Evolutionary conservation across 1,140 invertebrate species (phyloP).

Genomic region (Lanistes nyassanus): DNA sequence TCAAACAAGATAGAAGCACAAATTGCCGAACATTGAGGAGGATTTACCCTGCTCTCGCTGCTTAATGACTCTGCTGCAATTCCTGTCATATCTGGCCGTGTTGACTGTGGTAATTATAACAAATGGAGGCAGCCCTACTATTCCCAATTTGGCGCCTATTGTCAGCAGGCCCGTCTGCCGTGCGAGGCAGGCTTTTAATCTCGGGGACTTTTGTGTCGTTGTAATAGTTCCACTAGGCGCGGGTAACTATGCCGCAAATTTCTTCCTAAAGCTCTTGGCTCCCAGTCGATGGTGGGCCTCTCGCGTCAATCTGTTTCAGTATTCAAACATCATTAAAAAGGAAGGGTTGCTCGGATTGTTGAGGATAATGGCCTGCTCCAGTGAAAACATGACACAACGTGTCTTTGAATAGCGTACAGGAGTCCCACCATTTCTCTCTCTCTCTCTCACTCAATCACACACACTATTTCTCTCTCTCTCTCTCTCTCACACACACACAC

Average conservation of each 20-base stretch:
- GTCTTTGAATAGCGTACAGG: conserved; percentile 15
- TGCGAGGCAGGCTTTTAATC: conserved; percentile 18
- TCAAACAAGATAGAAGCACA: conserved; percentile 27
- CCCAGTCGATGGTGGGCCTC: conserved; percentile 19
- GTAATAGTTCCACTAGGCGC: conserved; percentile 20
- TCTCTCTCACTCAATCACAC: too few relatives aligned
- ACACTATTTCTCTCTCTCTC: too few relatives aligned
- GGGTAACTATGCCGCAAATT: background rate
- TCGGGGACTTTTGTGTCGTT: conserved; percentile 20
- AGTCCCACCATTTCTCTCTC: background rate
- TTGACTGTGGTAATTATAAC: conserved; percentile 29
- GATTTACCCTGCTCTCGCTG: conserved; percentile 7
- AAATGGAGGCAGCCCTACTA: conserved; percentile 20
- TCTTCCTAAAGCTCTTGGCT: conserved; percentile 19
- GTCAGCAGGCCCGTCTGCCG: background rate
- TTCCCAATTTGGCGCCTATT: conserved; percentile 25
- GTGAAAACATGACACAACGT: conserved; percentile 30
- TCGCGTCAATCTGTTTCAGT: conserved; percentile 30
- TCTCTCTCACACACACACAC: too few relatives aligned
- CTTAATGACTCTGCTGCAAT: conserved; percentile 15
- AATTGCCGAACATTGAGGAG: conserved; percentile 16
- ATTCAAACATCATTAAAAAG: conserved; percentile 31
- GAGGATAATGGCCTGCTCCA: conserved; percentile 17
- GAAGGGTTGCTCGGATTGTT: conserved; percentile 19
- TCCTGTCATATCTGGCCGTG: conserved; percentile 24